Base-by-base conservation (phyloP, 2,797 vertebrate species). In the Oryzias dopingdopingensis region DNA sequence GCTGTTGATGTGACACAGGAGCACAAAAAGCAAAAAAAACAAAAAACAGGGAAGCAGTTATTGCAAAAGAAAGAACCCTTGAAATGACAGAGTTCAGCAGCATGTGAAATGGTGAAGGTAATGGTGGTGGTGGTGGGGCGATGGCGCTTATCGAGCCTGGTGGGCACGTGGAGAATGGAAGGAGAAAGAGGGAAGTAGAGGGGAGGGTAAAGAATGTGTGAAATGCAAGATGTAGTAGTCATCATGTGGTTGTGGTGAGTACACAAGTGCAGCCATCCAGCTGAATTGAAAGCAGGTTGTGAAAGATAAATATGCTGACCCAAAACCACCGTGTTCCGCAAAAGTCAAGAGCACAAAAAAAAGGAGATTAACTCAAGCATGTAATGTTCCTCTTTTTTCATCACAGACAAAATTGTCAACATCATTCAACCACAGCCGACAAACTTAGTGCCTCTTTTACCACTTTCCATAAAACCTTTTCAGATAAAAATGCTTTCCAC, bases 241-340 rank as follows among this genome's bases (percentile, higher is more conserved):
- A 66, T 76, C 67, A 69, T 84, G 77, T 67, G 79, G 81, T 81
- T 76, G 64, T 76, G 78, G 74, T 62, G 67, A 70, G 74, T 17
- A 55, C 56, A 80, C 67, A 65, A 42, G 3, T 63, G 73, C 62
- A 49, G 49, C 63, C 15, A 14, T 61, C 68, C 56, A 66, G 55
- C 48, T 18, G 22, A 59, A 65, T 14, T 13, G 54, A 80, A 70
- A 75, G 67, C 69, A 71, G 74, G 79, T 84, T 88, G 84, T 85
- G 84, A 86, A 86, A 88, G 70, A 71, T 48, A 79, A 79, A 82
- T 69, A 67, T 79, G 82, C 83, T 86, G 85, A 87, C 70, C 70
- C 57, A 67, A 81, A 83, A 52, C 66, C 70, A 74, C 17, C 14
- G 67, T 59, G 72, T 85, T 89, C 83, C 52, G 65, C 82, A 84